A percentile compares a stretch with the other conserved stretches of the same genome.
Conservation (phyloP, 2,888 invertebrate species). For the Lasiommata megera region DNA sequence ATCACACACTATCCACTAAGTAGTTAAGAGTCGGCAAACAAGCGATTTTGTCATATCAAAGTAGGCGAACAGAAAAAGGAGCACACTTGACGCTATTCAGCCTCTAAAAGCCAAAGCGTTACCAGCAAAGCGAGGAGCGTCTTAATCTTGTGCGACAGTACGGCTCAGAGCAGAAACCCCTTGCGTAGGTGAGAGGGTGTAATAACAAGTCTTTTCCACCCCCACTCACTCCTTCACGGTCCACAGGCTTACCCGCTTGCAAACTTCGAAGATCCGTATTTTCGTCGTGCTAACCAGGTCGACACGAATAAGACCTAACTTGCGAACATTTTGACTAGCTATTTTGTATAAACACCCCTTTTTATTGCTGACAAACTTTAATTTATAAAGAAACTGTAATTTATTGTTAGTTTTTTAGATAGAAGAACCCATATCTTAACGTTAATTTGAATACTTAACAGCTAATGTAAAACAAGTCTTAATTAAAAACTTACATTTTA, state of each 20-base stretch:
- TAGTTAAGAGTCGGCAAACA: constrained; percentile 17
- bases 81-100: constrained; percentile 54
- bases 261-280: constrained; percentile 75
- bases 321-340: constrained; percentile 38
- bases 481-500: too few relatives aligned
- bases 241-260: constrained; percentile 59
- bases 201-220: constrained; percentile 69
- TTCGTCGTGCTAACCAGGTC: constrained; percentile 65
- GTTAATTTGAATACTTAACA: too few relatives aligned
- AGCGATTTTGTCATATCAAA: constrained; percentile 45
- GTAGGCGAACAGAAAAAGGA: constrained; percentile 46
- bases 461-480: too few relatives aligned
- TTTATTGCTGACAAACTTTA: not conserved
- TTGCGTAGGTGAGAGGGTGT: constrained; percentile 78
- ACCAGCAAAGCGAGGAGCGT: constrained; percentile 68
- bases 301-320: constrained; percentile 66
- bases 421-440: too few relatives aligned
- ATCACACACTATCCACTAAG: not conserved
- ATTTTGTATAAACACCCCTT: not conserved
- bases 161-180: constrained; percentile 65
- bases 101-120: constrained; percentile 61
- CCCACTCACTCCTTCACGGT: constrained; percentile 54
- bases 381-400: too few relatives aligned
- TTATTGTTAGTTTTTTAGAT: too few relatives aligned
- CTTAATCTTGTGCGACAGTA: constrained; percentile 75